A percentile compares a stretch with the other conserved stretches of the same genome.
These are phyloP conservation scores for Microctenopoma lineatum DNA, from an alignment of 2,797 vertebrate genomes.

Conservation along the genomic window DNA sequence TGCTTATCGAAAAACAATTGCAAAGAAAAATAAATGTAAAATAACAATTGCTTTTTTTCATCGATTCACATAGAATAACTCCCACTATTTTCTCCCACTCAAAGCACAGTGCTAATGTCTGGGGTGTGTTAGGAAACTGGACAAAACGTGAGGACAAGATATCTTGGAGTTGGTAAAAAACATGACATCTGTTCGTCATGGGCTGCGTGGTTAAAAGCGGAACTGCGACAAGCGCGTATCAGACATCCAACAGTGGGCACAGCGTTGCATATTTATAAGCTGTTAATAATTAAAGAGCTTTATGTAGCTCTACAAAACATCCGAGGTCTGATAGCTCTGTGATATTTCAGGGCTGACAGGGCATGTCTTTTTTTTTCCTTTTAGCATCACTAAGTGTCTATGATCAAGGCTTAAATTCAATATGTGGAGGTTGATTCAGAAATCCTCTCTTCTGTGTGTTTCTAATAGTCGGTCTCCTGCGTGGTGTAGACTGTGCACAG, in stretches of 20 bases:
- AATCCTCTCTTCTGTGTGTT: background rate
- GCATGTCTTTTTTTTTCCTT: constrained; percentile 32
- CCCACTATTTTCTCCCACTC: background rate
- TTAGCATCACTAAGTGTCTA: background rate
- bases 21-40: background rate
- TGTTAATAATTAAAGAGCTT: constrained; percentile 87
- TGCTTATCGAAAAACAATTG: background rate
- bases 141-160: constrained; percentile 39
- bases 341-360: constrained; percentile 68
- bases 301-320: constrained; percentile 86
- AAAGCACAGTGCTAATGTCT: background rate
- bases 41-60: background rate
- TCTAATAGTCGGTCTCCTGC: background rate
- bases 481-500: background rate
- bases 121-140: background rate
- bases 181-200: constrained; percentile 66
- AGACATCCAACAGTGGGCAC: constrained; percentile 75
- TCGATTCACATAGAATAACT: background rate
- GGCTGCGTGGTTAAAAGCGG: constrained; percentile 71
- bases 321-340: constrained; percentile 77
- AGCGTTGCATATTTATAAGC: constrained; percentile 83
- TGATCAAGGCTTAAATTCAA: constrained; percentile 3
- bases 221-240: constrained; percentile 73
- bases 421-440: background rate
- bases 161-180: constrained; percentile 51